phyloP scores from a whole-genome alignment of 2,797 vertebrate species.

The Coregonus sp. region DNA sequence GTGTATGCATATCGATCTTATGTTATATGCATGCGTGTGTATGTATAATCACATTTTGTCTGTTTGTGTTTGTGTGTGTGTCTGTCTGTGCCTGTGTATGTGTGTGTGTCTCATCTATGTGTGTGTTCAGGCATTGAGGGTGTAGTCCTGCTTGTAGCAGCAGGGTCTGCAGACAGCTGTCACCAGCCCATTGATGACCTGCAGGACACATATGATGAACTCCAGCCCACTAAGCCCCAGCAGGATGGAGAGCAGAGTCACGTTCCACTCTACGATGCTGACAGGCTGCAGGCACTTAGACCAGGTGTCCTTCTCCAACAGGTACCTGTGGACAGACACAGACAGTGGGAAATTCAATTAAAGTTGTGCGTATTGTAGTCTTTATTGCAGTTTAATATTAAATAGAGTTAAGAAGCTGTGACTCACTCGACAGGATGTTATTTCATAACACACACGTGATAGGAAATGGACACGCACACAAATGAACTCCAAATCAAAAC shows the following conservation, averaged over 20 bases:
- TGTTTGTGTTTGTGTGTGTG: conserved; percentile 7
- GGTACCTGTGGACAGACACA: conserved; percentile 75
- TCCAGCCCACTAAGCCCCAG: conserved; percentile 84
- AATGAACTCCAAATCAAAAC: background rate
- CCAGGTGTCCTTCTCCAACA: conserved; percentile 79
- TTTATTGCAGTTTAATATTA: background rate
- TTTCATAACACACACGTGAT: no score
- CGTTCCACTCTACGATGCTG: conserved; percentile 87
- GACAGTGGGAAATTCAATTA: background rate
- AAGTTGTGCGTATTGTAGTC: background rate
- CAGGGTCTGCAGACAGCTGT: conserved; percentile 84
- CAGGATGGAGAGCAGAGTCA: conserved; percentile 85
- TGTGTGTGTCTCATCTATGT: conserved; percentile 11
- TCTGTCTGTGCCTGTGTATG: background rate
- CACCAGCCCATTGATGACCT: conserved; percentile 80
- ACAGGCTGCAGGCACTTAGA: conserved; percentile 79
- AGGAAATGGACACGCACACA: no score
- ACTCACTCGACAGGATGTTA: no score
- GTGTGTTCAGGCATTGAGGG: conserved; percentile 68
- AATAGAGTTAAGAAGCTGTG: no score
- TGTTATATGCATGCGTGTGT: conserved; percentile 4
- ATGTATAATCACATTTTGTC: background rate
- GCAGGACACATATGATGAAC: conserved; percentile 83
- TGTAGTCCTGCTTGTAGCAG: conserved; percentile 82
- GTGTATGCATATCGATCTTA: background rate